Conservation (phyloP, 1,140 invertebrate genomes). For the Galendromus occidentalis region DNA sequence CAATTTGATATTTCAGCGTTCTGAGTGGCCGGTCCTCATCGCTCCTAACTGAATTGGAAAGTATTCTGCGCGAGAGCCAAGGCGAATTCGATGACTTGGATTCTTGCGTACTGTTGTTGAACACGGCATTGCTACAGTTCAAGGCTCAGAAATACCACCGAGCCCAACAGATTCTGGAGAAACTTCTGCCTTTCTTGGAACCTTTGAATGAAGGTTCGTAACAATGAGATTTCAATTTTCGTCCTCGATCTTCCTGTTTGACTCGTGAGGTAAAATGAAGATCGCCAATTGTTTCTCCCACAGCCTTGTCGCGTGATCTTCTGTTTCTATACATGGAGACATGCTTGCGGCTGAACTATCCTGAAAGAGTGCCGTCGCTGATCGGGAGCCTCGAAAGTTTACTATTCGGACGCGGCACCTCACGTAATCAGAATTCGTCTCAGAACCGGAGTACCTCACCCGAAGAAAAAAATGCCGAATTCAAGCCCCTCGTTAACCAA, state of each 20-base stretch:
- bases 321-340: slow-evolving; percentile 8
- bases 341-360: background rate
- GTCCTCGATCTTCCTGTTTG: too few relatives aligned
- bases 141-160: background rate
- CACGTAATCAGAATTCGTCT: background rate
- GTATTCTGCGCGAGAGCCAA: too few relatives aligned
- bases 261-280: too few relatives aligned
- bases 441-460: too few relatives aligned
- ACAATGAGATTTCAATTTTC: background rate
- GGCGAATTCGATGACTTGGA: background rate
- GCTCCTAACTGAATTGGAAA: too few relatives aligned
- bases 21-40: too few relatives aligned
- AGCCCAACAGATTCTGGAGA: background rate
- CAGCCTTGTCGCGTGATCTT: background rate
- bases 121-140: background rate
- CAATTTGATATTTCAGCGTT: too few relatives aligned
- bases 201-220: background rate
- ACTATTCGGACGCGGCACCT: background rate
- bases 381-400: background rate
- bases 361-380: background rate
- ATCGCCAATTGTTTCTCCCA: too few relatives aligned
- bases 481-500: background rate
- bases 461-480: background rate
- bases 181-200: background rate
- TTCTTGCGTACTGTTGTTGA: background rate